Evolutionary conservation across 30 jellyfish, hydroid and myxozoan genomes (phyloP), one percentile per base, ranked within the genome.

Genomic region (Aurelia sp.): DNA sequence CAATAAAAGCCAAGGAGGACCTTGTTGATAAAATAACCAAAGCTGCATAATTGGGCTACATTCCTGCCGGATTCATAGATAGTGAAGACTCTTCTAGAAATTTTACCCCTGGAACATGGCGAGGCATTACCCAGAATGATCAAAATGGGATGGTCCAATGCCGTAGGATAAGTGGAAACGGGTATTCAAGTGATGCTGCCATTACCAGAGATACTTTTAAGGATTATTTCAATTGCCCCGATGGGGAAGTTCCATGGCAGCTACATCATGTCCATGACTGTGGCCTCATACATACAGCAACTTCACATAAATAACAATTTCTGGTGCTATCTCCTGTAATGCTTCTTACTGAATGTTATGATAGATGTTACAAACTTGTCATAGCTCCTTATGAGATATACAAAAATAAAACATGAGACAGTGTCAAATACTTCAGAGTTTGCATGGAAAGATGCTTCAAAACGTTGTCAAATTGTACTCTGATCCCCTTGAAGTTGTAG

Each of bases 161-260:
- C 15, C 50, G 10, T 22, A 66, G 77, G 77, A 66, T 66, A 66
- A 66, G 55, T 66, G 77, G 77, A 66, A 66, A 30, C 53, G 22
- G 77, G 41, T 66, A 66, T 20, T 66, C 77, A 66, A 61, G 8
- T 66, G 77, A 20, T 66, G 77, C 77, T 66, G 77, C 77, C 50
- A 66, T 66, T 66, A 66, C 77, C 50, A 66, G 77, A 66, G 77
- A 66, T 35, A 66, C 22, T n/a, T 66, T 66, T 21, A 66, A 66
- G 10, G 59, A 11, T 27, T 66, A 66, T 66, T 66, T 66, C 77
- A 66, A 66, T 58, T 9, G 77, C 15, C 58, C 53, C 22, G 77
- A 66, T 66, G 19, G 77, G 77, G 77, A 7, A 21, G 77, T 66
- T 66, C 77, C 77, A 66, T 66, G 77, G 55, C 77, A 66, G 77